Percentiles rank a stretch among this genome's conserved stretches.
Evolutionary conservation across 2,113 vertebrate genomes (phyloP).

Genomic region (Melanostigma gelatinosum): DNA sequence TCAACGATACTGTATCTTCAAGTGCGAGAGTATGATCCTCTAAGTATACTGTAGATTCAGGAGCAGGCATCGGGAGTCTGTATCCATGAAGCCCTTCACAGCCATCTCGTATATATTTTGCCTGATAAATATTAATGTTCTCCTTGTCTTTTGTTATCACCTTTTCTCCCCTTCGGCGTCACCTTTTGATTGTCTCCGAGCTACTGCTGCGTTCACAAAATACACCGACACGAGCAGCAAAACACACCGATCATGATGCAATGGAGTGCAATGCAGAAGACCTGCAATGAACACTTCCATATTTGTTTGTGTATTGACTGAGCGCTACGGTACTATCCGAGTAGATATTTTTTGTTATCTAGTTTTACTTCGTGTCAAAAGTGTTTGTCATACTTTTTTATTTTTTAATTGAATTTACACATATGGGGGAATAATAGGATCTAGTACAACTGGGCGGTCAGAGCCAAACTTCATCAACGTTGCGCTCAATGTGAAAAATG

Average conservation of each 20-base stretch:
- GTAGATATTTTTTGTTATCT: background rate
- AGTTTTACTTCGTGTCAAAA: slow-evolving; percentile 5
- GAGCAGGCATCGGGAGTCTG: background rate
- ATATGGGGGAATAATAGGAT: background rate
- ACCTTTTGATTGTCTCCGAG: slow-evolving; percentile 57
- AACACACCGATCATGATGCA: slow-evolving; percentile 64
- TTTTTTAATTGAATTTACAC: background rate
- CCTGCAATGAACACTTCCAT: slow-evolving; percentile 37
- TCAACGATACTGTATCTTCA: background rate
- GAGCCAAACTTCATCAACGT: background rate
- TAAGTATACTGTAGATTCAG: background rate
- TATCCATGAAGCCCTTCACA: slow-evolving; percentile 12
- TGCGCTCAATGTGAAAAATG: background rate
- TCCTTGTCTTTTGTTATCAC: slow-evolving; percentile 17
- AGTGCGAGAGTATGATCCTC: background rate
- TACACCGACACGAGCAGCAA: slow-evolving; percentile 39
- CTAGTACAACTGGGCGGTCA: background rate
- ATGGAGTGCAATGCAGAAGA: slow-evolving; percentile 46
- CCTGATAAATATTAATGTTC: slow-evolving; percentile 53
- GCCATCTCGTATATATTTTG: slow-evolving; percentile 6
- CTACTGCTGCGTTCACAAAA: slow-evolving; percentile 59
- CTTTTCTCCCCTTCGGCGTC: slow-evolving; percentile 40
- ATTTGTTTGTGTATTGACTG: slow-evolving; percentile 27
- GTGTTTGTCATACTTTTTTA: background rate
- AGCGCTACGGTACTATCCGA: background rate